Conservation (phyloP, 2,113 vertebrate genomes). For the Aspiorhynchus laticeps region DNA sequence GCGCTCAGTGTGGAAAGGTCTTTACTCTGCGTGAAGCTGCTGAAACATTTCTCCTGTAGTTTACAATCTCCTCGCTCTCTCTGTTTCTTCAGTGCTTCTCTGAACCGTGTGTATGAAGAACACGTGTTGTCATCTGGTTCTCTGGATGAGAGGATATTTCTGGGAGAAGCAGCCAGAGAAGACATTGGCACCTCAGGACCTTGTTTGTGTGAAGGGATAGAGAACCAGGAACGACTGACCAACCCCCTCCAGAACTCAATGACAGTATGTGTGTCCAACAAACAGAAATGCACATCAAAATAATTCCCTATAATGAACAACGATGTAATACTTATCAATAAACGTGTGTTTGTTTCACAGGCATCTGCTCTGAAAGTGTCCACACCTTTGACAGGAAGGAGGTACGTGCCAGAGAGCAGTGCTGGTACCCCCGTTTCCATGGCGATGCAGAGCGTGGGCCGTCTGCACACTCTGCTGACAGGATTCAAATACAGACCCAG, state of each 20-base stretch:
- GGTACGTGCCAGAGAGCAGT: constrained; percentile 80
- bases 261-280: constrained; percentile 55
- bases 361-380: constrained; percentile 80
- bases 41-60: neutral
- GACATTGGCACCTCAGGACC: constrained; percentile 86
- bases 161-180: constrained; percentile 87
- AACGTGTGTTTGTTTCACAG: constrained; percentile 63
- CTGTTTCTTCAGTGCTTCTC: constrained; percentile 79
- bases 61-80: neutral
- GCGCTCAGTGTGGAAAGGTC: too few species aligned
- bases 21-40: neutral
- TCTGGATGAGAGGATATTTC: constrained; percentile 91
- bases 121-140: constrained; percentile 87
- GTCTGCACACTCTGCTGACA: constrained; percentile 86
- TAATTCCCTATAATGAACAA: neutral
- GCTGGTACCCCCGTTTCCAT: constrained; percentile 80
- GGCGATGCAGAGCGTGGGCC: constrained; percentile 84
- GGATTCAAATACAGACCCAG: constrained; percentile 86
- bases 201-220: constrained; percentile 75
- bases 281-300: neutral
- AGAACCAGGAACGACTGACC: constrained; percentile 68
- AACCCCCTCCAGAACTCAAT: constrained; percentile 62
- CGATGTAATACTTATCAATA: neutral
- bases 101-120: constrained; percentile 91
- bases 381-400: constrained; percentile 85